phyloP scores from a whole-genome alignment of 37 sponge, comb jelly and placozoan species.

The Hormiphora californensis region DNA sequence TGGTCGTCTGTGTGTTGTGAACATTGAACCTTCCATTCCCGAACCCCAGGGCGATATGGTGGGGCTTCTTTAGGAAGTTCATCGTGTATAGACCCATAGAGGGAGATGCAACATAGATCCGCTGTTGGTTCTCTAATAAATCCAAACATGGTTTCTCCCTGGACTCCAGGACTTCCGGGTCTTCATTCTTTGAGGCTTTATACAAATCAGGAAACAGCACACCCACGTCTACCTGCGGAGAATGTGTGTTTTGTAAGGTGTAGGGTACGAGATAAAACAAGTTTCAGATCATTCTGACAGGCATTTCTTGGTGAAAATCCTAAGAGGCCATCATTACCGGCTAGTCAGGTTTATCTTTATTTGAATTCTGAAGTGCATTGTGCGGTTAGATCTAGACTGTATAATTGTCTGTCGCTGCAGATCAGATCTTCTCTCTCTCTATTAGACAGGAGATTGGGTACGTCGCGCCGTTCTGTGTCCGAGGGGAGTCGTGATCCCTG shows the following conservation, averaged over 20 bases:
- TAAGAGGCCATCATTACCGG: no score
- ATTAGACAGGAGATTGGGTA: no score
- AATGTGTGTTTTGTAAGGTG: background rate
- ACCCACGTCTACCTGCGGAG: constrained; percentile 4
- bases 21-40: constrained; percentile 41
- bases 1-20: constrained; percentile 32
- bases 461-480: no score
- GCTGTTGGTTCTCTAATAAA: background rate
- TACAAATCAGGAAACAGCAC: constrained; percentile 48
- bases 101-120: constrained; percentile 21
- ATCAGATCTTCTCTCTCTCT: no score
- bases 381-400: no score
- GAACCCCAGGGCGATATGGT: constrained; percentile 6
- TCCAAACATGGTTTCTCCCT: background rate
- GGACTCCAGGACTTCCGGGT: constrained; percentile 18
- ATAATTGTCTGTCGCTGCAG: no score
- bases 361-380: background rate
- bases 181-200: background rate
- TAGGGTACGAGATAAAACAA: background rate
- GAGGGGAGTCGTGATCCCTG: no score
- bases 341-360: no score
- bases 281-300: no score
- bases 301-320: no score
- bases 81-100: constrained; percentile 26
- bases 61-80: background rate